Conservation (phyloP, 2,113 vertebrate species). For the Cottus gobio region DNA sequence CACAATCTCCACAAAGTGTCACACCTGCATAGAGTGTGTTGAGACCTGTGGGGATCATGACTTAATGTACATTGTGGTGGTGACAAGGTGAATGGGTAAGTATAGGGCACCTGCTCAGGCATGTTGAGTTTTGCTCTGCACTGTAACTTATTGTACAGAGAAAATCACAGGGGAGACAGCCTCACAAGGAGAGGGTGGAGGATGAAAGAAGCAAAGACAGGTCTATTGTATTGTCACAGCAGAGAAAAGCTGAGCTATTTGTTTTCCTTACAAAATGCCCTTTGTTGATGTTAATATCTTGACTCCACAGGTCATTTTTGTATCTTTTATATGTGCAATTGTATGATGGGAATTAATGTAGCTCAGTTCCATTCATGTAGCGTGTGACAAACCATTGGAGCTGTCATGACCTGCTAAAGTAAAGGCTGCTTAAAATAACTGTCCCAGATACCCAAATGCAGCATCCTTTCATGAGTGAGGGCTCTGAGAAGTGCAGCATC, state of each 20-base stretch:
- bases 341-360: not conserved
- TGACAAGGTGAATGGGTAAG: slow-evolving; percentile 53
- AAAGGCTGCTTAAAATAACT: slow-evolving; percentile 70
- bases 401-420: slow-evolving; percentile 67
- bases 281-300: slow-evolving; percentile 3
- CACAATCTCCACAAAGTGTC: slow-evolving; percentile 11
- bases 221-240: not conserved
- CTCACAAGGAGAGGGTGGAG: not conserved
- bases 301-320: not conserved
- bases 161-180: slow-evolving; percentile 17
- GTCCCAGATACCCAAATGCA: slow-evolving; percentile 73
- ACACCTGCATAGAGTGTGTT: slow-evolving; percentile 52
- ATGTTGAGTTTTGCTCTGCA: slow-evolving; percentile 46
- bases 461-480: slow-evolving; percentile 53
- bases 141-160: slow-evolving; percentile 8
- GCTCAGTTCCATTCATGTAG: slow-evolving; percentile 27
- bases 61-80: slow-evolving; percentile 27
- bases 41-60: slow-evolving; percentile 47
- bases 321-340: not conserved
- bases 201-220: not conserved
- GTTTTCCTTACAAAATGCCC: not conserved
- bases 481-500: slow-evolving; percentile 48
- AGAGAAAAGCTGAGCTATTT: not conserved
- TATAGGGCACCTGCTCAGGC: slow-evolving; percentile 59
- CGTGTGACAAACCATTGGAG: slow-evolving; percentile 47